phyloP scores from a whole-genome alignment of 2,888 invertebrate species.

The Gari tellinella region DNA sequence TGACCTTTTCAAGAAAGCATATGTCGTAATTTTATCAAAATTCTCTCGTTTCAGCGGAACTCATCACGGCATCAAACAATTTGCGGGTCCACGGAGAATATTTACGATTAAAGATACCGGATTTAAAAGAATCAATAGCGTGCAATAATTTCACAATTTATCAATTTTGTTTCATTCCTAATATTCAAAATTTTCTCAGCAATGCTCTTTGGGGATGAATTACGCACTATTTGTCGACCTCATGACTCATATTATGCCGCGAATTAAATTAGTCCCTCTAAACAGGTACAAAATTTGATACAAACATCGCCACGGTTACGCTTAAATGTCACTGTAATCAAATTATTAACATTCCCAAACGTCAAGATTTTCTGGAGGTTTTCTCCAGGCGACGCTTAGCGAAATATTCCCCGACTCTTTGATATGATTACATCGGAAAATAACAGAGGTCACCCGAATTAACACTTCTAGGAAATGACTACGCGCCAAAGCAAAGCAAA shows the following conservation, averaged over 20 bases:
- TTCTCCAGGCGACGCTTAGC: conserved; percentile 41
- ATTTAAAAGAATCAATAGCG: conserved; percentile 35
- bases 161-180: conserved; percentile 36
- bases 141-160: conserved; percentile 39
- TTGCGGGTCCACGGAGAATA: conserved; percentile 7
- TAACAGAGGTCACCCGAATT: conserved; percentile 50
- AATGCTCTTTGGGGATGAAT: conserved; percentile 40
- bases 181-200: conserved; percentile 35
- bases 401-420: conserved; percentile 35
- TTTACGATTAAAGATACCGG: conserved; percentile 30
- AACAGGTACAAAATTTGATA: conserved; percentile 59
- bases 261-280: conserved; percentile 56
- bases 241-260: conserved; percentile 50
- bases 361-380: conserved; percentile 16
- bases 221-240: conserved; percentile 48
- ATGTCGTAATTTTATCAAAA: conserved; percentile 40
- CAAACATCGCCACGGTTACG: conserved; percentile 53
- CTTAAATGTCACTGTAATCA: conserved; percentile 36
- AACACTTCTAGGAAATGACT: conserved; percentile 29
- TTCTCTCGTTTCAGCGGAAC: conserved; percentile 23
- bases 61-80: conserved; percentile 27
- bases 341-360: conserved; percentile 50
- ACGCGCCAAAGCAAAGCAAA: conserved; percentile 44
- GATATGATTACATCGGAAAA: conserved; percentile 47
- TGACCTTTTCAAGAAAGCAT: conserved; percentile 20